Base-by-base conservation (phyloP, 1,140 invertebrate species). In the Drosophila virilis region DNA sequence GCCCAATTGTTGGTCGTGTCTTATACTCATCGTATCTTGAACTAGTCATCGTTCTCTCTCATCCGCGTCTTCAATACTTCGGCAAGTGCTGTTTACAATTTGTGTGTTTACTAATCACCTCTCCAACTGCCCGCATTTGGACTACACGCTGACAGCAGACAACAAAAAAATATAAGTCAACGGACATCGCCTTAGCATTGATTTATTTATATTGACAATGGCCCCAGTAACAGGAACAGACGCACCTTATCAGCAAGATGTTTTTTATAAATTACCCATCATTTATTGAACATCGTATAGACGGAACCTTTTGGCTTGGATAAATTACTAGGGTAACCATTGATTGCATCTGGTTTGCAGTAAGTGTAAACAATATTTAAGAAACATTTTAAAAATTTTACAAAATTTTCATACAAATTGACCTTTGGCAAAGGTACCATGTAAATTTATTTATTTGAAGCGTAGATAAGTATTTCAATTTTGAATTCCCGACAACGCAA, bases 191-290 rank as follows among this genome's bases (percentile, higher is more conserved):
- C 43, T 64, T 13, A 9, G 37, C 45, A 12, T 42, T 66, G 69
- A 71, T 66, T 71, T 71, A 71, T 66, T 37, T 28, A 42, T 66
- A 57, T 65, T 48, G 68, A 65, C 50, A 71, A 50, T 40, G 43
- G 37, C 51, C 51, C 28, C 60, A 46, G 68, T 15, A 57, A 65
- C 46, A 48, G 38, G 45, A 37, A 60, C 8, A 28, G 46, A 12
- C 13, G 22, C 35, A 42, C 43, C 42, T 37, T 50, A 71, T 71
- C 69, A 37, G n/a, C 15, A 35, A 32, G 17, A 13, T 12, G 51
- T 71, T 58, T 58, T 48, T 58, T 65, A n/a, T 43, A 37, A 57
- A 58, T 51, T 71, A 37, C 22, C 45, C 52, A 8, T 8, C 60
- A 65, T 57, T 71, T 40, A 65, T 48, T 51, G 15, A 10, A 37